Evolutionary conservation across 2,113 vertebrate species (phyloP).

Genomic region (Labrus mixtus): DNA sequence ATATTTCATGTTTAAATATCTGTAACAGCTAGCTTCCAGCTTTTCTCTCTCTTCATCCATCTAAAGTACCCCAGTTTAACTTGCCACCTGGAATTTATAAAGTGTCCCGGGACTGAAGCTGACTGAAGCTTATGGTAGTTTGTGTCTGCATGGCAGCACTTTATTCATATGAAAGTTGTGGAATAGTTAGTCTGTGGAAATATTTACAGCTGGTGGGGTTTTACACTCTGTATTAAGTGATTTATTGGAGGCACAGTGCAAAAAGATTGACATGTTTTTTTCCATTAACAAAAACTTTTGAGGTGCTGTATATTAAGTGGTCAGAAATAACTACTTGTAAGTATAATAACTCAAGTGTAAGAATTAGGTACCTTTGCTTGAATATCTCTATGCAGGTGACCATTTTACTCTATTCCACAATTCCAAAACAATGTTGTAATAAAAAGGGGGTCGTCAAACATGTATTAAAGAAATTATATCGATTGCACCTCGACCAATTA

Average conservation of each 20-base stretch:
- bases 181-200: constrained; percentile 2
- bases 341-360: background rate
- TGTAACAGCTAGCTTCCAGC: background rate
- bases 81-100: constrained; percentile 39
- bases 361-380: too few relatives aligned
- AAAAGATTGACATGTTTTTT: background rate
- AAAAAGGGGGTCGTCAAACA: too few relatives aligned
- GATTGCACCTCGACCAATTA: too few relatives aligned
- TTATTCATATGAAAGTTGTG: background rate
- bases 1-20: background rate
- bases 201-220: background rate
- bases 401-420: too few relatives aligned
- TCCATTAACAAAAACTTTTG: background rate
- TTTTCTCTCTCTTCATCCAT: constrained; percentile 6
- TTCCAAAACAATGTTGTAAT: too few relatives aligned
- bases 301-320: background rate
- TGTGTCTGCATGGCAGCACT: constrained; percentile 29
- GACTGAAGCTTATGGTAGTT: background rate
- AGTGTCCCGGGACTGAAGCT: constrained; percentile 10
- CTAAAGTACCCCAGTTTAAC: constrained; percentile 20
- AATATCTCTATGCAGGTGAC: too few relatives aligned
- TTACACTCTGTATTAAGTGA: background rate
- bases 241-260: background rate
- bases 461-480: too few relatives aligned
- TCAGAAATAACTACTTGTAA: background rate